Conservation (phyloP, 2,888 invertebrate species). For the Melikaiella ostensackeni region DNA sequence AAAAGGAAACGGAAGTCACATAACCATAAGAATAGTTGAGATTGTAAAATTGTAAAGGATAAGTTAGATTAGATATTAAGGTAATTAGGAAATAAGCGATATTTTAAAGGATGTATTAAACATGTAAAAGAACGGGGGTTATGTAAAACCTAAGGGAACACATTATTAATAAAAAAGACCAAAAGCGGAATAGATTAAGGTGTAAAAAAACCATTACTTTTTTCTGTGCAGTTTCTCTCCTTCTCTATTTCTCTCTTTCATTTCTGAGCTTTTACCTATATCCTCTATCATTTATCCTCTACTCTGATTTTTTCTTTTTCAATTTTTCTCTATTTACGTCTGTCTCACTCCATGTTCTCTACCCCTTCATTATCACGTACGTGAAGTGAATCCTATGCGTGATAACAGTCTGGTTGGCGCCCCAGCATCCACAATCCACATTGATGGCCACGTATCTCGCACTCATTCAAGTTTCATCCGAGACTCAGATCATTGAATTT, state of each 20-base stretch:
- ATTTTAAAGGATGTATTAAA: no score
- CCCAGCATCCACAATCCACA: slow-evolving; percentile 32
- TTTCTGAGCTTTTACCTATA: neutral
- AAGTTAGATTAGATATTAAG: no score
- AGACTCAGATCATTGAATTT: slow-evolving; percentile 38
- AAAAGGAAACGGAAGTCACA: no score
- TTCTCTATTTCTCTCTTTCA: slow-evolving; percentile 38
- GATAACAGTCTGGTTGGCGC: slow-evolving; percentile 36
- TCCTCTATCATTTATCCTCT: neutral
- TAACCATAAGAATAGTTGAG: no score
- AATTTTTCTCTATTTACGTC: slow-evolving; percentile 40
- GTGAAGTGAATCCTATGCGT: slow-evolving; percentile 33
- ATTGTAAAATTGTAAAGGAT: no score
- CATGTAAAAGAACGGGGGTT: no score
- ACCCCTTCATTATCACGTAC: slow-evolving; percentile 31
- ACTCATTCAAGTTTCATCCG: slow-evolving; percentile 24
- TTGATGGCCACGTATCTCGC: slow-evolving; percentile 7
- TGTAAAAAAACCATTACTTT: no score
- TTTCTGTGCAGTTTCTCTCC: slow-evolving; percentile 23
- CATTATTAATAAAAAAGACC: no score
- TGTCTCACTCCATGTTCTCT: slow-evolving; percentile 43
- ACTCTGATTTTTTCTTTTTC: slow-evolving; percentile 13
- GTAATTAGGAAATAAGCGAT: no score
- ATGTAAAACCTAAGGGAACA: no score
- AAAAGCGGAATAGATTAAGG: no score